Evolutionary conservation across 2,797 vertebrate species (phyloP).

Genomic region (Buphagus erythrorhynchus): DNA sequence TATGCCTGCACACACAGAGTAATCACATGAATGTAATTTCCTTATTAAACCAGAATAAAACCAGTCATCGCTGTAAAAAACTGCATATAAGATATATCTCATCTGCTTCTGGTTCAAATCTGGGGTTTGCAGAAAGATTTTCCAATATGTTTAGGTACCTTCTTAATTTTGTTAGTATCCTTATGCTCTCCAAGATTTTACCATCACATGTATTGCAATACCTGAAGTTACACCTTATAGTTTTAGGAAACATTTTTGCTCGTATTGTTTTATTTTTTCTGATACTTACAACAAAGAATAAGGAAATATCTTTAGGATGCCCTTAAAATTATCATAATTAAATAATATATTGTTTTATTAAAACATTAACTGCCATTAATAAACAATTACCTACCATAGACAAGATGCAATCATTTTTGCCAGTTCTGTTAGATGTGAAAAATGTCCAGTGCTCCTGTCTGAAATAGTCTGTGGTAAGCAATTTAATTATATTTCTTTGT

Average conservation of each 20-base stretch:
- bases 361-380: not conserved
- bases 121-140: not conserved
- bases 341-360: not conserved
- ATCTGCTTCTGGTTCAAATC: not conserved
- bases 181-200: not conserved
- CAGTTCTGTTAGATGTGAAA: not conserved
- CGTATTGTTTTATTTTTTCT: not conserved
- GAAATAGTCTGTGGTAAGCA: not conserved
- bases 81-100: not conserved
- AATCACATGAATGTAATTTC: constrained; percentile 33
- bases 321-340: not conserved
- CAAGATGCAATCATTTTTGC: not conserved
- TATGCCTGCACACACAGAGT: not conserved
- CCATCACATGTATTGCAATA: not conserved
- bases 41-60: constrained; percentile 33
- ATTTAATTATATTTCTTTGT: not conserved
- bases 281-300: not conserved
- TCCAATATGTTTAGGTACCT: not conserved
- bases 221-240: not conserved
- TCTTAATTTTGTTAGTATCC: not conserved
- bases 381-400: not conserved
- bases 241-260: not conserved
- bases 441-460: not conserved
- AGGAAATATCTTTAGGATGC: not conserved
- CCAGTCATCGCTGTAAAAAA: not conserved